Conservation (phyloP, 35 echinoderm and acorn worm genomes). For the Amphiura filiformis region DNA sequence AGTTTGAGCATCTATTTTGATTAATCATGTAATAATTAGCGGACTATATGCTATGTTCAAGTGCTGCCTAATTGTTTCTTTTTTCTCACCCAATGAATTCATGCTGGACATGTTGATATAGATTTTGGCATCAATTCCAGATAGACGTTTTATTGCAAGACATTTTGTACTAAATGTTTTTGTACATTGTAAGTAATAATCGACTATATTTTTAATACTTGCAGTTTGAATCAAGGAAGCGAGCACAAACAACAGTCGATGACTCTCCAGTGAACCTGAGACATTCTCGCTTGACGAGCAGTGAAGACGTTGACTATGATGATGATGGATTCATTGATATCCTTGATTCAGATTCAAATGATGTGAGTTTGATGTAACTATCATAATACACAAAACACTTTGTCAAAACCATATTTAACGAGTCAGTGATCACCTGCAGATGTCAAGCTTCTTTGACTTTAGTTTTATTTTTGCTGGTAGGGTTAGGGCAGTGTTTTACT, state of each 20-base stretch:
- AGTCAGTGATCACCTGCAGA: not conserved
- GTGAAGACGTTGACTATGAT: conserved; percentile 54
- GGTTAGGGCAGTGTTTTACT: no score
- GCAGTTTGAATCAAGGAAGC: conserved; percentile 1
- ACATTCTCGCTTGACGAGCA: conserved; percentile 64
- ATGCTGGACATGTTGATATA: not conserved
- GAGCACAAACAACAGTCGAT: conserved; percentile 24
- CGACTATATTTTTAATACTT: not conserved
- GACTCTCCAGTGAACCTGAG: conserved; percentile 45
- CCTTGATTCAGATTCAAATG: conserved; percentile 71
- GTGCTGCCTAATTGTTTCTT: not conserved
- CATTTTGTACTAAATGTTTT: not conserved
- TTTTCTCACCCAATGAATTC: not conserved
- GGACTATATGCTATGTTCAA: no score
- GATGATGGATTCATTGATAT: conserved; percentile 90
- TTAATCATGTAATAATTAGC: no score
- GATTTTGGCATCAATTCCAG: not conserved
- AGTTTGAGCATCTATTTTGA: no score
- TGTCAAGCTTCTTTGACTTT: not conserved
- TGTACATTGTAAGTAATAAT: not conserved
- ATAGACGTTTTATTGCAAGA: not conserved
- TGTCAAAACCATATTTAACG: not conserved
- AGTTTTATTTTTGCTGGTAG: no score
- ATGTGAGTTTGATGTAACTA: conserved; percentile 38
- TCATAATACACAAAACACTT: not conserved